Conservation (phyloP, 2,888 invertebrate species). For the Ophonus ardosiacus region DNA sequence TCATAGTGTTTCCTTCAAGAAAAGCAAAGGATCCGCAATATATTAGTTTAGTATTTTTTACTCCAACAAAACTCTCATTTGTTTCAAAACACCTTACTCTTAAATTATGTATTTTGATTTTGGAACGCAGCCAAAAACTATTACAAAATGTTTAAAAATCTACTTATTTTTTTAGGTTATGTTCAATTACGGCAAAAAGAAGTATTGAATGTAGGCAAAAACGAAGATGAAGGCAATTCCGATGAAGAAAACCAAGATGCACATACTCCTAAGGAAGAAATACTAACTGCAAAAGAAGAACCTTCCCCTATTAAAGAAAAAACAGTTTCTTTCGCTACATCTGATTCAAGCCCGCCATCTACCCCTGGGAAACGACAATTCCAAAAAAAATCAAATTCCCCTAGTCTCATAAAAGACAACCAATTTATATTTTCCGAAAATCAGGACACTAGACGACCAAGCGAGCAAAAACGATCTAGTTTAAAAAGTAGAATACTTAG, state of each 20-base stretch:
- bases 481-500: constrained; percentile 48
- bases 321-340: constrained; percentile 5
- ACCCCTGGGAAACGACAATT: constrained; percentile 38
- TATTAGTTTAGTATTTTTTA: too few relatives aligned
- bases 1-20: too few relatives aligned
- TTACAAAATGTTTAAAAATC: too few relatives aligned
- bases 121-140: too few relatives aligned
- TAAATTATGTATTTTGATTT: too few relatives aligned
- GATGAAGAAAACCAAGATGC: background rate
- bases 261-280: constrained; percentile 1
- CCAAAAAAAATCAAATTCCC: constrained; percentile 20
- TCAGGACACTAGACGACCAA: constrained; percentile 10
- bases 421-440: constrained; percentile 35
- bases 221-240: constrained; percentile 31
- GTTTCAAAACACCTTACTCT: too few relatives aligned
- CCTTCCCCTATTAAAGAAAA: constrained; percentile 15
- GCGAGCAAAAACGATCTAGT: constrained; percentile 37
- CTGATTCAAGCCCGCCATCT: constrained; percentile 11
- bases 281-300: background rate
- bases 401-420: constrained; percentile 6
- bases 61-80: too few relatives aligned
- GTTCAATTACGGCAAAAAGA: constrained; percentile 45
- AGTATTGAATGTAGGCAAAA: constrained; percentile 42
- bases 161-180: constrained; percentile 45
- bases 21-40: too few relatives aligned